Conservation (phyloP, 2,888 invertebrate genomes). For the Trichopria drosophilae region DNA sequence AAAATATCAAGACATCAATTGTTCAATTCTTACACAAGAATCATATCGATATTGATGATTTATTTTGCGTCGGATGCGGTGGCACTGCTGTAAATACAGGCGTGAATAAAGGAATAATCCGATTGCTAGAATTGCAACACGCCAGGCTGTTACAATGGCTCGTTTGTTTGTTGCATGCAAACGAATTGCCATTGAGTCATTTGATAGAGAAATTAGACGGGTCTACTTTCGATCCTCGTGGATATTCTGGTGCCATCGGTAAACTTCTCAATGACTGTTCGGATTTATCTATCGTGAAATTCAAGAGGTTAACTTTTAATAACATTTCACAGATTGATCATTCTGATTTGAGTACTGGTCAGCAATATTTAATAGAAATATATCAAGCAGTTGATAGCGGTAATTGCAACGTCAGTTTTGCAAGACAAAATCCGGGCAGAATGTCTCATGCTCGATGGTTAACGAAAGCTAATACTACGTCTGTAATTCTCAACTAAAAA, state of each 20-base stretch:
- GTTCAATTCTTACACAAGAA: conserved; percentile 4
- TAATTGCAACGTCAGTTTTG: too few species aligned
- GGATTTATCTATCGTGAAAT: conserved; percentile 3
- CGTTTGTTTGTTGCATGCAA: conserved; percentile 10
- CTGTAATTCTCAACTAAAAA: too few species aligned
- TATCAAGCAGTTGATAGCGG: too few species aligned
- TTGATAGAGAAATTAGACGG: conserved; percentile 9
- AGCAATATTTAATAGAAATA: too few species aligned
- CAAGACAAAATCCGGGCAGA: too few species aligned
- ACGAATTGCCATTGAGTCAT: conserved; percentile 10
- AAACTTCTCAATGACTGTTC: conserved; percentile 4
- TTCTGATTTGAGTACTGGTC: too few species aligned
- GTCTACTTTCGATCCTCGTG: background rate
- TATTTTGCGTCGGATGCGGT: conserved; percentile 15
- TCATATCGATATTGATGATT: background rate
- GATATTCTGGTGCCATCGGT: conserved; percentile 1
- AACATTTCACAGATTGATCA: too few species aligned
- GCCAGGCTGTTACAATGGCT: conserved; percentile 7
- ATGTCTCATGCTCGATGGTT: too few species aligned
- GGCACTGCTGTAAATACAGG: conserved; percentile 15
- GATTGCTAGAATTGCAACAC: background rate
- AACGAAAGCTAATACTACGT: too few species aligned
- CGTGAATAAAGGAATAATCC: conserved; percentile 2
- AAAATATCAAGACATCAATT: background rate
- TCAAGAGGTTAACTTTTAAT: too few species aligned